Evolutionary conservation across 2,113 vertebrate genomes (phyloP).

Genomic region (Tretioscincus oriximinensis): DNA sequence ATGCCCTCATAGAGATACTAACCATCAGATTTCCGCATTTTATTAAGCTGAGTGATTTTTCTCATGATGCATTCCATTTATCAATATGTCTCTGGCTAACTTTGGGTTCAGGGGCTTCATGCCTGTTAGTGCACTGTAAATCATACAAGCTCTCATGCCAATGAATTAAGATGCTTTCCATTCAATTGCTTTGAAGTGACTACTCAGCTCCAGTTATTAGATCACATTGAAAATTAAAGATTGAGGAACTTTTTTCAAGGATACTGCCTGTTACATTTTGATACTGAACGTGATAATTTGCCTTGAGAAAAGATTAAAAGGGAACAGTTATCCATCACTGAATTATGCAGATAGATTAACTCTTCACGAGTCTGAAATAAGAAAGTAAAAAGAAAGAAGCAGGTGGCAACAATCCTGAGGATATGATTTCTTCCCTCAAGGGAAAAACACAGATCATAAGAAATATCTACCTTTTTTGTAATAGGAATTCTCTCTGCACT

Average conservation of each 20-base stretch:
- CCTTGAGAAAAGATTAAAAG: conserved; percentile 34
- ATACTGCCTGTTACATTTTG: conserved; percentile 40
- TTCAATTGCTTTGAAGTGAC: conserved; percentile 34
- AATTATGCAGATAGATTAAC: conserved; percentile 23
- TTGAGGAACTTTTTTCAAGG: conserved; percentile 39
- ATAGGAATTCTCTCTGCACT: neutral
- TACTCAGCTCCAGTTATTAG: conserved; percentile 39
- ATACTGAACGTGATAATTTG: conserved; percentile 39
- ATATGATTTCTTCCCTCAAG: neutral
- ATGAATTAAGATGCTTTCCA: conserved; percentile 24
- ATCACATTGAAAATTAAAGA: conserved; percentile 48
- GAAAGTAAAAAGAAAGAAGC: neutral
- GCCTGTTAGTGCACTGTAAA: conserved; percentile 34
- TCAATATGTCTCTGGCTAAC: conserved; percentile 24
- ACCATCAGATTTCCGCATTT: neutral
- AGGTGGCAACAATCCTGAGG: conserved; percentile 8
- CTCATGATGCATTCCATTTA: conserved; percentile 30
- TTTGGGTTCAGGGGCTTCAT: conserved; percentile 19
- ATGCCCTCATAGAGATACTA: conserved; percentile 4
- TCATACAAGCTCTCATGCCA: conserved; percentile 1
- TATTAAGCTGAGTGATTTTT: neutral
- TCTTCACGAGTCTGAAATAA: conserved; percentile 8
- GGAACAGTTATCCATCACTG: conserved; percentile 32
- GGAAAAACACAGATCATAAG: neutral
- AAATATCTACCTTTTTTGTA: conserved; percentile 8